Evolutionary conservation across 30 jellyfish, hydroid and myxozoan species (phyloP).

Genomic region (Cassiopea xamachana): DNA sequence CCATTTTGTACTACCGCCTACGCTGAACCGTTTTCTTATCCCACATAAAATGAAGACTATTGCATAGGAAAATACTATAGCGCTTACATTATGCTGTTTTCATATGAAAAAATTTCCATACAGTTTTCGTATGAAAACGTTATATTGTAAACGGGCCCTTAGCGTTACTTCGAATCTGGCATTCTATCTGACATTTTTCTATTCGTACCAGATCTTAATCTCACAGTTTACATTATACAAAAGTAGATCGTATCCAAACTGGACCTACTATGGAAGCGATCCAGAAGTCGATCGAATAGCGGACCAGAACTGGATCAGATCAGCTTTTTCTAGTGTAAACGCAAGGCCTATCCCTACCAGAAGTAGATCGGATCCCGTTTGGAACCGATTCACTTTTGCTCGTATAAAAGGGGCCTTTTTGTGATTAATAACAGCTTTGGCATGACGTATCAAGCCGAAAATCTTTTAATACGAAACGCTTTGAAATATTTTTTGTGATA

Average conservation of each 20-base stretch:
- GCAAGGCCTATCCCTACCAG: constrained; percentile 57
- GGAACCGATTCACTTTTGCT: no score
- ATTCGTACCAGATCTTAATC: background rate
- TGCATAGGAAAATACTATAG: no score
- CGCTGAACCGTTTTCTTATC: no score
- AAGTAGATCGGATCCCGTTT: constrained; percentile 1
- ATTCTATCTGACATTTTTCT: background rate
- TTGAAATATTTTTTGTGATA: no score
- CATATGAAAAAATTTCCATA: no score
- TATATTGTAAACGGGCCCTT: no score
- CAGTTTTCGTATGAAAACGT: no score
- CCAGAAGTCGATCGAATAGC: constrained; percentile 58
- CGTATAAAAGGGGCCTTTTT: constrained; percentile 8
- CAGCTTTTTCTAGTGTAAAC: constrained; percentile 53
- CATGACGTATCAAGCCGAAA: background rate
- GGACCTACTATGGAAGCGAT: background rate
- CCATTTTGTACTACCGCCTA: no score
- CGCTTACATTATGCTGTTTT: no score
- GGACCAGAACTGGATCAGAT: constrained; percentile 42
- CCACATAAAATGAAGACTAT: no score
- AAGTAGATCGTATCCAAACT: background rate
- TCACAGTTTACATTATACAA: background rate
- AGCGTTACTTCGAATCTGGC: no score
- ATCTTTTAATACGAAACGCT: no score
- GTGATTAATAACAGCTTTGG: background rate